Percentiles rank a stretch among this genome's conserved stretches.
Evolutionary conservation across 2,888 invertebrate species (phyloP).

Genomic region (Syritta pipiens): DNA sequence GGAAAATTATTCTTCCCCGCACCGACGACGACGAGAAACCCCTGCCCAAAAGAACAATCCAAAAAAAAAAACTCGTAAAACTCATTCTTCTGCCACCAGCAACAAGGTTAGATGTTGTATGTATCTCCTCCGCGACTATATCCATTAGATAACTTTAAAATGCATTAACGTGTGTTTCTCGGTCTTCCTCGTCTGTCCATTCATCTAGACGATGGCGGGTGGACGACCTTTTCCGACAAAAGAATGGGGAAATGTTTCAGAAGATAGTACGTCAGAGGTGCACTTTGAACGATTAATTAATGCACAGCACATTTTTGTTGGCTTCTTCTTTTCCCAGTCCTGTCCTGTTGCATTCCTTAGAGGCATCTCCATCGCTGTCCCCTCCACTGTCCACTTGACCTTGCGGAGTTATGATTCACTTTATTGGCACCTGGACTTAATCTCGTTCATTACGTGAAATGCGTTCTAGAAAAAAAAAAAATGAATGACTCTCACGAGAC

Average conservation of each 20-base stretch:
- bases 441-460: conserved; percentile 33
- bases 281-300: conserved; percentile 28
- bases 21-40: too few species aligned
- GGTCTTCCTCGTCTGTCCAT: background rate
- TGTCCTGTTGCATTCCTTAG: conserved; percentile 6
- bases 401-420: conserved; percentile 25
- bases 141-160: conserved; percentile 15
- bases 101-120: conserved; percentile 6
- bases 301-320: conserved; percentile 5
- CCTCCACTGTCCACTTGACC: too few species aligned
- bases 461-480: conserved; percentile 21
- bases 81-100: background rate
- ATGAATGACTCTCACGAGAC: conserved; percentile 35
- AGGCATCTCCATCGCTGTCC: too few species aligned
- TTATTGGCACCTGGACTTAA: conserved; percentile 20
- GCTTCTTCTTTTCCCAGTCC: conserved; percentile 2
- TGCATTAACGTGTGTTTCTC: conserved; percentile 8
- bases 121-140: background rate
- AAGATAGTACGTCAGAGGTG: conserved; percentile 18
- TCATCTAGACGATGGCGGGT: conserved; percentile 3
- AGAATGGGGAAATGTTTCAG: conserved; percentile 26
- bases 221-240: conserved; percentile 30
- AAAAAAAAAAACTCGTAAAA: conserved; percentile 6
- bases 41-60: too few species aligned
- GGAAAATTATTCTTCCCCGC: conserved; percentile 6